Evolutionary conservation across 2,797 vertebrate species (phyloP).

Genomic region (Hoplostethus mediterraneus): DNA sequence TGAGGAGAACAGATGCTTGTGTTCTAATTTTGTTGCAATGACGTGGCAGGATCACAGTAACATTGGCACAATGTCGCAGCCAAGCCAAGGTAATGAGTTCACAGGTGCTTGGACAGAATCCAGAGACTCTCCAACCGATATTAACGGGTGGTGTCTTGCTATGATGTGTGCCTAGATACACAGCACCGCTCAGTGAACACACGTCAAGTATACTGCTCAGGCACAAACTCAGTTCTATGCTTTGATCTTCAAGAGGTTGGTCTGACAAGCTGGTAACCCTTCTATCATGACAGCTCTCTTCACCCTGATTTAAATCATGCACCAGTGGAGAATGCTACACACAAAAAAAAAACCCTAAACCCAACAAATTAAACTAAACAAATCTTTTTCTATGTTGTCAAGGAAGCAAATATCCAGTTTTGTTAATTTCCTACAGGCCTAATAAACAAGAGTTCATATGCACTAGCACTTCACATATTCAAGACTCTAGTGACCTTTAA

Average conservation of each 20-base stretch:
- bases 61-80: constrained; percentile 23
- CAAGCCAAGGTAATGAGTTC: constrained; percentile 6
- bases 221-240: constrained; percentile 11
- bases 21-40: constrained; percentile 42
- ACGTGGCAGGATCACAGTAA: constrained; percentile 20
- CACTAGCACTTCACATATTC: constrained; percentile 47
- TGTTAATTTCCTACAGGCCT: constrained; percentile 38
- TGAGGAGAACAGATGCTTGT: constrained; percentile 50
- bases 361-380: constrained; percentile 3
- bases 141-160: constrained; percentile 21
- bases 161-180: neutral
- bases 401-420: constrained; percentile 26
- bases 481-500: constrained; percentile 42
- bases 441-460: constrained; percentile 18
- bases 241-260: constrained; percentile 5
- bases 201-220: constrained; percentile 21
- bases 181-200: no score
- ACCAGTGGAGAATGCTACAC: constrained; percentile 29
- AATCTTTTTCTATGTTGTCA: constrained; percentile 18
- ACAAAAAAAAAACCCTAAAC: constrained; percentile 10
- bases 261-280: constrained; percentile 19
- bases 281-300: constrained; percentile 15
- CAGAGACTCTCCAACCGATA: constrained; percentile 32
- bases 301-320: constrained; percentile 9
- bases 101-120: constrained; percentile 10